phyloP scores from a whole-genome alignment of 2,888 invertebrate species.

The Lathronympha strigana region DNA sequence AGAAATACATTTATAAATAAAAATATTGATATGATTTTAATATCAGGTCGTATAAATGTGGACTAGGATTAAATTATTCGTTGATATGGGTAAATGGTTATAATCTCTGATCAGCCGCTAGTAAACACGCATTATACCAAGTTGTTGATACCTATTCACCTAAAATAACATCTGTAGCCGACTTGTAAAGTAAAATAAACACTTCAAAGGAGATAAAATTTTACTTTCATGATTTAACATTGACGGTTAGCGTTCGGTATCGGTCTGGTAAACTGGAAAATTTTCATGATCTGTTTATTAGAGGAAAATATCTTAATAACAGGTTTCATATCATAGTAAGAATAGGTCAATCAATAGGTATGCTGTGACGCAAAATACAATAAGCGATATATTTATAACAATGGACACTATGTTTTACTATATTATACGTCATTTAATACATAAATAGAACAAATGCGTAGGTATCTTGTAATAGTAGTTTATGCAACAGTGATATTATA shows the following conservation, averaged over 20 bases:
- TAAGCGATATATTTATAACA: no score
- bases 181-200: conserved; percentile 44
- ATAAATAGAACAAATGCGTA: no score
- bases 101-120: conserved; percentile 46
- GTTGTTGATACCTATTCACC: conserved; percentile 29
- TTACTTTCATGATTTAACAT: conserved; percentile 39
- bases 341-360: no score
- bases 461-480: no score
- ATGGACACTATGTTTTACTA: no score
- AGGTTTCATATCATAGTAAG: no score
- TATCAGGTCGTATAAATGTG: conserved; percentile 5
- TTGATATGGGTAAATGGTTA: conserved; percentile 36
- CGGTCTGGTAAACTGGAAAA: conserved; percentile 23
- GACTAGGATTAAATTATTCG: conserved; percentile 15
- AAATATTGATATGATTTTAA: neutral
- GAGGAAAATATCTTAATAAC: neutral
- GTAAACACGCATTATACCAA: conserved; percentile 43
- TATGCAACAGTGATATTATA: no score
- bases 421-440: no score
- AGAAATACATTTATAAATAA: neutral
- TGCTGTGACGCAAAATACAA: no score
- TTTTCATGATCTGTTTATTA: neutral
- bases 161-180: conserved; percentile 38
- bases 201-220: conserved; percentile 43
- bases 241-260: conserved; percentile 13